Base-by-base conservation (phyloP, 2,797 vertebrate species). In the Rachycentron canadum region DNA sequence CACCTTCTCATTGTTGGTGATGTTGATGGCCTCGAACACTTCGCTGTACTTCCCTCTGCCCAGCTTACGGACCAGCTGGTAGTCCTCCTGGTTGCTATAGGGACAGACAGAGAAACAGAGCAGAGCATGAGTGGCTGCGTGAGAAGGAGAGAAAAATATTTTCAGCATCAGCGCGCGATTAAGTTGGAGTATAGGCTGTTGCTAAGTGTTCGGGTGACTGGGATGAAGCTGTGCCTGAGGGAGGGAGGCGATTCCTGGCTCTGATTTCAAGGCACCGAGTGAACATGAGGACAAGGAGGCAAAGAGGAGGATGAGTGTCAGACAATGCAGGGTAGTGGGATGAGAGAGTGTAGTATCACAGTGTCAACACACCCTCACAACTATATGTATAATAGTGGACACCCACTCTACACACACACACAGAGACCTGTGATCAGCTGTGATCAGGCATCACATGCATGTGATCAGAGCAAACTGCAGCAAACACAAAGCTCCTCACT, bases 1-100 rank as follows among this genome's bases (percentile, higher is more conserved):
- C 76, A 99, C 97, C 88, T 98, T 97, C 91, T 99, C 98, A 76
- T 99, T 99, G 95, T 98, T 99, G 91, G 97, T 99, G 94, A 99
- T 97, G 95, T 99, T 99, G 91, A 99, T 99, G 83, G 98, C 97
- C 94, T 99, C 98, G 41, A 99, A 99, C 79, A 99, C 98, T 92
- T 99, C 98, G 40, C 98, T 99, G 94, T 99, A 99, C 90, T 99
- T 99, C 50, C 98, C 98, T 73, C 98, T 94, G 86, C 98, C 98
- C 62, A 99, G 97, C 92, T 99, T 99, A 0, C 98, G 96, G 43
- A 99, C 98, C 91, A 99, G 95, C 91, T 99, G 98, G 93, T 99
- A 99, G 92, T 99, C 97, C 89, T 99, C 98, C 93, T 99, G 98
- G 94, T 99, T 99, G 94, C 98, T 99, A 93, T 73, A 53, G 88